phyloP scores from a whole-genome alignment of 2,113 vertebrate species.

The Gulo gulo region DNA sequence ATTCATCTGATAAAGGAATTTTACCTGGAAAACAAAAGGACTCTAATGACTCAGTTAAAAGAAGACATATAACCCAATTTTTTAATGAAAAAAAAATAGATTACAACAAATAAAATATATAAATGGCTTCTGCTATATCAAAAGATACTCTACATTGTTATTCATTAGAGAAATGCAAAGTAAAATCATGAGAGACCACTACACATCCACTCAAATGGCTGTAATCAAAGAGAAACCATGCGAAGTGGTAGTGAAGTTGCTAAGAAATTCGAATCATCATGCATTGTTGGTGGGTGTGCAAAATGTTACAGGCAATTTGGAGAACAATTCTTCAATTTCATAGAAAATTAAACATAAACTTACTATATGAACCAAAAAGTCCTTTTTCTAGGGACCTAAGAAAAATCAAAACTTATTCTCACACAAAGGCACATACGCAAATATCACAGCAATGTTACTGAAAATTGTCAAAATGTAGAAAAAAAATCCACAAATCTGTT shows the following conservation, averaged over 20 bases:
- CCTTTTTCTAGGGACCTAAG: neutral
- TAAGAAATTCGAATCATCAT: neutral
- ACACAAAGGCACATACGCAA: neutral
- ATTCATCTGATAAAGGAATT: neutral
- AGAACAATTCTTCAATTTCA: neutral
- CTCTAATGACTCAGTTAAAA: neutral
- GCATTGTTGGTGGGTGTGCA: neutral
- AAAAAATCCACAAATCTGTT: neutral
- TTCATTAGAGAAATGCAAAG: neutral
- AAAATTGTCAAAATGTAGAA: neutral
- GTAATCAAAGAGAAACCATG: neutral
- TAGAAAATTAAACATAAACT: neutral
- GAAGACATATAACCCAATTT: neutral
- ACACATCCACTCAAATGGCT: neutral
- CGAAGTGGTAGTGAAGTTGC: neutral
- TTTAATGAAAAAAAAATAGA: neutral
- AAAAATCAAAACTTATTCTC: neutral
- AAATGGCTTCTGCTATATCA: neutral
- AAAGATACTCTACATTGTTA: neutral
- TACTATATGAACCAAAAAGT: neutral
- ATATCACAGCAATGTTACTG: neutral
- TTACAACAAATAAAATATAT: neutral
- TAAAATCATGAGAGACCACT: neutral
- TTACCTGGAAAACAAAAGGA: neutral
- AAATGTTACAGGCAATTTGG: neutral